Evolutionary conservation across 2,888 invertebrate genomes (phyloP).

Genomic region (Drosophila hamatofila): DNA sequence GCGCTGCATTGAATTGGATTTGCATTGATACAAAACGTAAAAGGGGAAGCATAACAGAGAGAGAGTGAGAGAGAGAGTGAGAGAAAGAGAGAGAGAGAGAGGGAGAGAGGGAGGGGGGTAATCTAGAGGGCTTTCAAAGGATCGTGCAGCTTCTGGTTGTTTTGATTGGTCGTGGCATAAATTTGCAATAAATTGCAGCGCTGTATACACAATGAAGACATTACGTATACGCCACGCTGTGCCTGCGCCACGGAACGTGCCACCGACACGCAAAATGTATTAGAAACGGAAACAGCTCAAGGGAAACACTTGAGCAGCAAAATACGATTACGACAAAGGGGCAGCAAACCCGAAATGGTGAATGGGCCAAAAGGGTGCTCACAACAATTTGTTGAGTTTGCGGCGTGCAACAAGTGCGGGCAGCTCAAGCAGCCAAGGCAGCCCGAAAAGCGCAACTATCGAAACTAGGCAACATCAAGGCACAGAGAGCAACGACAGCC

Average conservation of each 20-base stretch:
- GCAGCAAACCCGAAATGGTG: conserved; percentile 16
- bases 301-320: conserved; percentile 75
- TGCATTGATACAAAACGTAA: conserved; percentile 44
- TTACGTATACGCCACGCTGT: conserved; percentile 75
- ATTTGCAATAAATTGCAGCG: conserved; percentile 70
- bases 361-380: neutral
- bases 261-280: conserved; percentile 68
- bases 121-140: conserved; percentile 9
- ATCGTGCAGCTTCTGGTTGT: conserved; percentile 53
- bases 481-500: neutral
- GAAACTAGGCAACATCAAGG: conserved; percentile 57
- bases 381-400: conserved; percentile 70
- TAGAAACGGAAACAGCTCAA: conserved; percentile 77
- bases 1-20: conserved; percentile 59
- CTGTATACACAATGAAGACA: conserved; percentile 71
- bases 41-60: neutral
- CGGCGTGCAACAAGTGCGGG: conserved; percentile 64
- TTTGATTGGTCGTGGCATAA: conserved; percentile 66
- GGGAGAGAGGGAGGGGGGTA: neutral
- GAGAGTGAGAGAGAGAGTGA: neutral
- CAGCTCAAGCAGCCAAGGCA: conserved; percentile 19
- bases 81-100: neutral
- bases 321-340: conserved; percentile 69
- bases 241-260: conserved; percentile 56
- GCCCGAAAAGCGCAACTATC: conserved; percentile 60